These are phyloP conservation scores for Calephelis nemesis DNA, from an alignment of 1,140 invertebrate species.

Conservation along the genomic window DNA sequence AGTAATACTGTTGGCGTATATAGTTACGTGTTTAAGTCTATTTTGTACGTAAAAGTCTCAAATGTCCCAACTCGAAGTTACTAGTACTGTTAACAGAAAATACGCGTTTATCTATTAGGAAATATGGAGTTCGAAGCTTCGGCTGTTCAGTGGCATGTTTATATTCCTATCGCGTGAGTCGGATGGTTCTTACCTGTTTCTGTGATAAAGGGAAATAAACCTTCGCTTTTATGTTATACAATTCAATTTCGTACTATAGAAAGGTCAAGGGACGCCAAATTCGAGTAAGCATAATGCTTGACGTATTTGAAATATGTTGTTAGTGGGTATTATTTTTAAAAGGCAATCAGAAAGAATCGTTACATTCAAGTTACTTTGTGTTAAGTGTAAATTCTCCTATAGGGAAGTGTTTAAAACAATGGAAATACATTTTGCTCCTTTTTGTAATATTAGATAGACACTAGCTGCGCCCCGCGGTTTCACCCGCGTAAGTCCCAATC, in stretches of 20 bases:
- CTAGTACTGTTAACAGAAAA: conserved; percentile 58
- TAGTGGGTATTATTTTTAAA: conserved; percentile 45
- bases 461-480: too few species aligned
- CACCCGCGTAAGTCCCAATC: too few species aligned
- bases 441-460: too few species aligned
- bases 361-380: conserved; percentile 12
- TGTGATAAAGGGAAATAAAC: conserved; percentile 35
- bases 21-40: too few species aligned
- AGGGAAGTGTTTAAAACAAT: too few species aligned
- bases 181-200: conserved; percentile 45
- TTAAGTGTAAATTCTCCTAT: neutral
- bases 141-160: conserved; percentile 58
- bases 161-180: conserved; percentile 70
- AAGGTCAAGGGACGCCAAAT: conserved; percentile 36
- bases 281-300: conserved; percentile 46
- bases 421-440: too few species aligned
- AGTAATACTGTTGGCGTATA: too few species aligned
- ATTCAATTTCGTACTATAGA: conserved; percentile 36
- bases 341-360: conserved; percentile 41
- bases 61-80: conserved; percentile 51
- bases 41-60: conserved; percentile 23
- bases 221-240: conserved; percentile 34
- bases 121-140: conserved; percentile 53
- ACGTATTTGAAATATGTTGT: conserved; percentile 53
- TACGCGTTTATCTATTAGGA: conserved; percentile 67